Base-by-base conservation (phyloP, 2,113 vertebrate species). In the Anhinga rufa region DNA sequence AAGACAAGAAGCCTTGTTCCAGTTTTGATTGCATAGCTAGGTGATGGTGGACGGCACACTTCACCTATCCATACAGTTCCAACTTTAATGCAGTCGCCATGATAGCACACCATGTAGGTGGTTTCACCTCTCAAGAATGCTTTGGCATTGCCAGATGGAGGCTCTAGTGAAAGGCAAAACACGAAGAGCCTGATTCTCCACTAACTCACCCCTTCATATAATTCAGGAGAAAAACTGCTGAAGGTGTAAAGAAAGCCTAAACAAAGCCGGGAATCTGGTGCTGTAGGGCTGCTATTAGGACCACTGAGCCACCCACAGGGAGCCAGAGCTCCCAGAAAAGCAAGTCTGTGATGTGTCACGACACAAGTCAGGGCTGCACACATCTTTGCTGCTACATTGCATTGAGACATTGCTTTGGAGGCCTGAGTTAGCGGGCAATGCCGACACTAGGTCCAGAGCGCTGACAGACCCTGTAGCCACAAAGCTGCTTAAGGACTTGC, bases 71-170 rank as follows among this genome's bases (percentile, higher is more conserved):
- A 2, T 18, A 11, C 3, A 16, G 76, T 36, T 86, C 89, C 86
- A 95, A 19, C n/a, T 75, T 68, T 20, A 52, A 4, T 14, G 60
- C 32, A 68, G 80, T 75, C 86, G 82, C 57, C 17, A 21, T 20
- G 49, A 72, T 26, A 88, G 51, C 58, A 58, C 60, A 82, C 82
- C 83, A 87, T 81, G 48, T 76, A 72, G 86, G 77, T 95, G 74
- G 15, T 69, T 96, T 96, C 88, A 95, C 74, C 74, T 93, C 95
- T 64, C 90, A 95, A 74, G 95, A 96, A 95, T 94, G 95, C 80
- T 88, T 60, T 72, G 77, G 46, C 36, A 46, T 70, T 75, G 95
- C 92, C 95, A 96, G 81, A 86, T 19, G 19, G 65, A 94, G 80
- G 26, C 49, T 94, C 21, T 9, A 62, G 24, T 19, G 55, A 81